Base-by-base conservation (phyloP, 1,140 invertebrate species). In the Metaphire vulgaris region DNA sequence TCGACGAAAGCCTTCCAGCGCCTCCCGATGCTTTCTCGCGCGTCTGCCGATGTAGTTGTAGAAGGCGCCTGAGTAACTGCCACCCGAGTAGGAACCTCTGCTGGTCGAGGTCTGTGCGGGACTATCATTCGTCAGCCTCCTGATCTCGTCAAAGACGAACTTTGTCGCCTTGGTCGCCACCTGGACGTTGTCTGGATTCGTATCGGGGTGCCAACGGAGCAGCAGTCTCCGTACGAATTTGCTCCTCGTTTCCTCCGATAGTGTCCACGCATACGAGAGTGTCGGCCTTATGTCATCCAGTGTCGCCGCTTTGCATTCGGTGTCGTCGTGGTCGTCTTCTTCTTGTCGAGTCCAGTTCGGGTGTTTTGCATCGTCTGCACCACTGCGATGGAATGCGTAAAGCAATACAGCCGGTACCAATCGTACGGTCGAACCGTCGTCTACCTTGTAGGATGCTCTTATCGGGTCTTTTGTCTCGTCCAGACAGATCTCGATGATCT, bases 91-190 rank as follows among this genome's bases (percentile, higher is more conserved):
- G 26, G 30, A 32, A 32, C 12, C 1, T 29, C 2, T 16, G 6
- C 12, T 71, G 29, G 29, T 71, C 30, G 33, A n/a, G n/a, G n/a
- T n/a, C n/a, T 71, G 28, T n/a, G 1, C 26, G 16, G 33, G 30
- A 14, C 21, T n/a, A 16, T n/a, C 30, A 30, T 71, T 71, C 33
- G 29, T 73, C 2, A 75, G 77, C 66, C 66, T 34, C 32, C 75
- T 76, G 65, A 80, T 73, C 33, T 76, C 73, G 28, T 72, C 74
- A 16, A 77, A 69, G 16, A 80, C 64, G 56, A 79, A 78, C 72
- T 84, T 78, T 31, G 79, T 82, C 1, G 83, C 78, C 65, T 81
- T 75, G 0, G 76, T 82, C 32, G 80, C 79, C 31, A 82, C 74
- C 6, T 79, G 68, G 79, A 81, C 77, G 66, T 81, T 77, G 0